Evolutionary conservation across 2,888 invertebrate genomes (phyloP).

Genomic region (Laothoe populi): DNA sequence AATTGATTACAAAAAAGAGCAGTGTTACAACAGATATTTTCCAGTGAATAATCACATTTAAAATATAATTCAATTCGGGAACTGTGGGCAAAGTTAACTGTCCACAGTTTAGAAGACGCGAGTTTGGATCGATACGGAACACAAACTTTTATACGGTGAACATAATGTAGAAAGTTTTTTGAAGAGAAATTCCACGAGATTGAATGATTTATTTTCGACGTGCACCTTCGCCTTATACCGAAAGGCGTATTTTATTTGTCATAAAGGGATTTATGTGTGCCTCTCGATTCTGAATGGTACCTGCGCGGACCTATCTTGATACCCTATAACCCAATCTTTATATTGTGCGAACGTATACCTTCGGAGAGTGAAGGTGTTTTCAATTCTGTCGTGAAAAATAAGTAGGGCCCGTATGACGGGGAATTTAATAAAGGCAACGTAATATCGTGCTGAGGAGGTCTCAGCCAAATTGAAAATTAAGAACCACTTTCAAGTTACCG

Average conservation of each 20-base stretch:
- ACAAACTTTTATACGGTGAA: slow-evolving; percentile 26
- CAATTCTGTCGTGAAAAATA: slow-evolving; percentile 75
- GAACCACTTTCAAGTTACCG: slow-evolving; percentile 52
- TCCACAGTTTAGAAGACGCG: slow-evolving; percentile 5
- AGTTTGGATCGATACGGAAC: slow-evolving; percentile 19
- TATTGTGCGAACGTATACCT: slow-evolving; percentile 70
- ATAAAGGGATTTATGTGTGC: slow-evolving; percentile 76
- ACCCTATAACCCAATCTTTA: slow-evolving; percentile 73
- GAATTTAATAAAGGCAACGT: slow-evolving; percentile 71
- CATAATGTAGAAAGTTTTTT: slow-evolving; percentile 29
- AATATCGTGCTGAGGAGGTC: slow-evolving; percentile 61
- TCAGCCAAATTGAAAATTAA: slow-evolving; percentile 72
- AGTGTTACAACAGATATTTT: slow-evolving; percentile 6
- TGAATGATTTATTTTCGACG: slow-evolving; percentile 72
- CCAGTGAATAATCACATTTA: not conserved
- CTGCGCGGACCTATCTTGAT: slow-evolving; percentile 61
- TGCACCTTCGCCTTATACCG: slow-evolving; percentile 54
- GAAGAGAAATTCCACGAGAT: slow-evolving; percentile 46
- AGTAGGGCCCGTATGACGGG: slow-evolving; percentile 53
- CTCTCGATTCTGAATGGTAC: slow-evolving; percentile 54
- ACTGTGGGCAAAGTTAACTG: slow-evolving; percentile 15
- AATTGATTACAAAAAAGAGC: slow-evolving; percentile 21
- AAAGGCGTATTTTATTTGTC: slow-evolving; percentile 74
- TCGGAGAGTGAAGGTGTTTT: slow-evolving; percentile 62
- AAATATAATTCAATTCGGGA: not conserved